Percentiles rank a stretch among this genome's conserved stretches.
phyloP scores from a whole-genome alignment of 2,888 invertebrate genomes.

The Linyphia triangularis region DNA sequence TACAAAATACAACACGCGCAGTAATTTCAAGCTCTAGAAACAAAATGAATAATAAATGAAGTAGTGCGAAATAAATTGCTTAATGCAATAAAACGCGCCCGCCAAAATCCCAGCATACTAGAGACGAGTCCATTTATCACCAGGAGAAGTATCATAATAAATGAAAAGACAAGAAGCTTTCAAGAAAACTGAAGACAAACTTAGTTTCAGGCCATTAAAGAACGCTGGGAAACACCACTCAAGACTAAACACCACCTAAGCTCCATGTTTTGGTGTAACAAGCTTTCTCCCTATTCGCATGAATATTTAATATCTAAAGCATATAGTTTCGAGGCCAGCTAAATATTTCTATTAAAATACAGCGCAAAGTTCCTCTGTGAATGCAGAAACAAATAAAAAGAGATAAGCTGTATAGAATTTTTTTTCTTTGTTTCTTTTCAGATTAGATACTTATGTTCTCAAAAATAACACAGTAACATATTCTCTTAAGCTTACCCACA shows the following conservation, averaged over 20 bases:
- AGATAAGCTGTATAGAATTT: not conserved
- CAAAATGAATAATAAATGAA: conserved; percentile 27
- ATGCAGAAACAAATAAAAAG: conserved; percentile 1
- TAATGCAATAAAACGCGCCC: conserved; percentile 25
- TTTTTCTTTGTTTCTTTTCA: not conserved
- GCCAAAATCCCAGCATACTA: not conserved
- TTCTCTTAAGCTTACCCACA: not conserved
- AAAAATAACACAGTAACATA: not conserved
- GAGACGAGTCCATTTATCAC: conserved; percentile 30
- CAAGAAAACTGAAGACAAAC: conserved; percentile 33
- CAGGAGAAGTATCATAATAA: conserved; percentile 10
- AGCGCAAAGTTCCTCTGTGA: not conserved
- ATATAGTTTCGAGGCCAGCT: not conserved
- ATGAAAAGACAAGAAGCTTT: conserved; percentile 46
- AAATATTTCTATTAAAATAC: conserved; percentile 22
- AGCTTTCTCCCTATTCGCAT: conserved; percentile 14
- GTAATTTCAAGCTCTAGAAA: not conserved
- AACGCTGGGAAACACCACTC: not conserved
- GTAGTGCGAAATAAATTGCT: conserved; percentile 22
- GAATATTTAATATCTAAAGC: conserved; percentile 33
- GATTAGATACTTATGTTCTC: not conserved
- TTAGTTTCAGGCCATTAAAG: conserved; percentile 13
- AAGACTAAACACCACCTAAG: not conserved
- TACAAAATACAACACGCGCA: not conserved
- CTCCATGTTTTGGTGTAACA: conserved; percentile 12